A percentile compares a stretch with the other conserved stretches of the same genome.
These are phyloP conservation scores for Penaeus chinensis DNA, from an alignment of 1,140 invertebrate genomes.

Conservation along the genomic window DNA sequence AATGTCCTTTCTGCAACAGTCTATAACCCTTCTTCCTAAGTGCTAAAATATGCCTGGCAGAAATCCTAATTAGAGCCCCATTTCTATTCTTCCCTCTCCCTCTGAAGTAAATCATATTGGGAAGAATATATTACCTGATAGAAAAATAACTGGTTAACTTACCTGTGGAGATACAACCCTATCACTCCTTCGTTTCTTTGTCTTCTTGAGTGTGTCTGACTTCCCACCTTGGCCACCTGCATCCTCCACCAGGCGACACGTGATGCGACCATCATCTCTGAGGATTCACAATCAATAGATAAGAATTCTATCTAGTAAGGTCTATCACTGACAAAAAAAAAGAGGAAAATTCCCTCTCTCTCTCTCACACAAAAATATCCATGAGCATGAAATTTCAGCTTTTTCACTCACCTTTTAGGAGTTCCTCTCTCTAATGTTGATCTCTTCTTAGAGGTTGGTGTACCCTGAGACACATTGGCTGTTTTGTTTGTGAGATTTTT, in stretches of 20 bases:
- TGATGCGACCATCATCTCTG: constrained; percentile 44
- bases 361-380: no score
- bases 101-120: no score
- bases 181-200: constrained; percentile 52
- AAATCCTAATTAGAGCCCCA: no score
- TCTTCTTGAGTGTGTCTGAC: constrained; percentile 45
- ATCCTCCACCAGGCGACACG: constrained; percentile 39
- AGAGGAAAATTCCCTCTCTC: no score
- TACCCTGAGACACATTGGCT: constrained; percentile 28
- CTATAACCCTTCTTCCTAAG: no score
- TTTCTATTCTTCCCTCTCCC: no score
- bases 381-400: not conserved
- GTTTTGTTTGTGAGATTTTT: constrained; percentile 55
- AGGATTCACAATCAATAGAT: not conserved
- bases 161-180: constrained; percentile 45
- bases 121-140: no score
- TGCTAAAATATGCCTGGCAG: no score
- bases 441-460: constrained; percentile 32
- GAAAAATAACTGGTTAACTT: constrained; percentile 11
- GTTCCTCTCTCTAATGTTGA: constrained; percentile 16
- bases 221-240: constrained; percentile 19
- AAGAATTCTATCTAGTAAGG: not conserved
- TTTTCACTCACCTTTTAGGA: constrained; percentile 25
- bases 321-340: not conserved
- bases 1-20: no score